These are phyloP conservation scores for Antechinus flavipes DNA, from an alignment of 2,113 vertebrate genomes.

Conservation along the genomic window DNA sequence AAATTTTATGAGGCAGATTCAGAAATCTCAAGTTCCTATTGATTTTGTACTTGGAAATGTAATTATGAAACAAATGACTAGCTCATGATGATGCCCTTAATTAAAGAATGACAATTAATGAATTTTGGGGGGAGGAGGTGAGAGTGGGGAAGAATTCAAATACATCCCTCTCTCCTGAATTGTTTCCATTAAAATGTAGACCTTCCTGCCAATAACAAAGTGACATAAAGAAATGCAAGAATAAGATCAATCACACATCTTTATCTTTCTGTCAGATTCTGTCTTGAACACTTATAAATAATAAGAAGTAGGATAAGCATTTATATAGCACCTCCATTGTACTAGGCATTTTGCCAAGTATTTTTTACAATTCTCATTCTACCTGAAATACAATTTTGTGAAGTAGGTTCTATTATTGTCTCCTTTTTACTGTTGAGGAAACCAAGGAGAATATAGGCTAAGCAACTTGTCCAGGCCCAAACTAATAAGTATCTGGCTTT, in stretches of 20 bases:
- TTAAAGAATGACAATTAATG: too few relatives aligned
- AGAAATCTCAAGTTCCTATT: background rate
- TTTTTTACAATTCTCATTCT: background rate
- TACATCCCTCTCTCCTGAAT: too few relatives aligned
- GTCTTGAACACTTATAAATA: background rate
- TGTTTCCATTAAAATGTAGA: background rate
- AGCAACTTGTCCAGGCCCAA: background rate
- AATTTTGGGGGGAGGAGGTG: background rate
- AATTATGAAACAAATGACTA: background rate
- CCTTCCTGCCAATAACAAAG: background rate
- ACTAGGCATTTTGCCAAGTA: background rate
- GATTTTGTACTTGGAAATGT: background rate
- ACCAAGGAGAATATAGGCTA: background rate
- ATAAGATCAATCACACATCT: background rate
- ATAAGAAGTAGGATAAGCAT: background rate
- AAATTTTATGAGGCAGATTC: background rate
- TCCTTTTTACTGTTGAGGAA: background rate
- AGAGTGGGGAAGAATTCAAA: background rate
- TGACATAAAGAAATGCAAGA: background rate
- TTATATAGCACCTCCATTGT: background rate
- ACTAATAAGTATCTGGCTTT: background rate
- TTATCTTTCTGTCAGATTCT: background rate
- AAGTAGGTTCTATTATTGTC: background rate
- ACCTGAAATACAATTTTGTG: background rate
- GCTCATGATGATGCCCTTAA: background rate